A percentile compares a stretch with the other conserved stretches of the same genome.
These are phyloP conservation scores for Echinometra lucunter DNA, from an alignment of 53 echinoderm and acorn worm species.

Conservation along the genomic window DNA sequence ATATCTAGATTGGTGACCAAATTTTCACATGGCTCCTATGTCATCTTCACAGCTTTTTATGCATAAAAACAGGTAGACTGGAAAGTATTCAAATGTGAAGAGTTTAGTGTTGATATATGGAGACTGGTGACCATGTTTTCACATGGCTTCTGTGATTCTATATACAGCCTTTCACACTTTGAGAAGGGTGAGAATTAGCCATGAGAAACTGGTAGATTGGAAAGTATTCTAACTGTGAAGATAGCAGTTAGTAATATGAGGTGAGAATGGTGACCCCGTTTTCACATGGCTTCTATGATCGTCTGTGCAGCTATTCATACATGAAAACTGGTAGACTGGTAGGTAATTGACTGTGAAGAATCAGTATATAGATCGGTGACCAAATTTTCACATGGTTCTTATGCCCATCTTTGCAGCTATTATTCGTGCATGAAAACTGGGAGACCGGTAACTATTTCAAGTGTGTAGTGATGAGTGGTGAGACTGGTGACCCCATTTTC, in stretches of 20 bases:
- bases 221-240: neutral
- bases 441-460: neutral
- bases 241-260: neutral
- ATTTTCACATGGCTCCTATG: constrained; percentile 1
- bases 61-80: neutral
- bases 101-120: neutral
- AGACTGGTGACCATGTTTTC: constrained; percentile 42
- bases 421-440: neutral
- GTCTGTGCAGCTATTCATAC: neutral
- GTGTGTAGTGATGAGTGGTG: neutral
- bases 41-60: constrained; percentile 4
- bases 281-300: neutral
- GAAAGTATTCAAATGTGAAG: neutral
- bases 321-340: neutral
- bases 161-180: constrained; percentile 6
- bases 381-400: constrained; percentile 12
- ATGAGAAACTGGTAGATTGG: neutral
- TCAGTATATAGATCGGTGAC: constrained; percentile 14
- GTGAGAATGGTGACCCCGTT: constrained; percentile 30
- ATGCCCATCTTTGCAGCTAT: neutral
- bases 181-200: neutral
- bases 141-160: neutral
- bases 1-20: neutral
- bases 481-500: constrained; percentile 57
- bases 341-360: neutral